These are phyloP conservation scores for Enteromius unitaeniatus DNA, from an alignment of 2,797 vertebrate genomes.

Conservation along the genomic window DNA sequence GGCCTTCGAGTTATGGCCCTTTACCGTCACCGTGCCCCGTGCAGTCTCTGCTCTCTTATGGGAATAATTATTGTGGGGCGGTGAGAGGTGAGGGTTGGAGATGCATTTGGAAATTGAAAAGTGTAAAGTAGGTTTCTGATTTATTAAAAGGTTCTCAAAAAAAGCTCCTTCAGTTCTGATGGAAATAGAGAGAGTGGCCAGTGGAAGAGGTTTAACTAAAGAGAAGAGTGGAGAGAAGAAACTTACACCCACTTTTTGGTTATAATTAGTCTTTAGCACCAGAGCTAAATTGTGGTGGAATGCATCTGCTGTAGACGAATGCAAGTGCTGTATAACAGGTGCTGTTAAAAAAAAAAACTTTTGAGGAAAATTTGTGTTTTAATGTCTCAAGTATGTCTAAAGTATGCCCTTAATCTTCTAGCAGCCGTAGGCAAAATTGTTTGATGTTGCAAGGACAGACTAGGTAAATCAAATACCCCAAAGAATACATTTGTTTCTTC, in stretches of 20 bases:
- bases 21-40: slow-evolving; percentile 65
- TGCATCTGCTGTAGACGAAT: background rate
- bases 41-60: slow-evolving; percentile 58
- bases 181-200: background rate
- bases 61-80: slow-evolving; percentile 50
- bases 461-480: background rate
- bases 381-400: slow-evolving; percentile 10
- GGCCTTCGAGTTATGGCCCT: slow-evolving; percentile 68
- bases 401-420: background rate
- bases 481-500: background rate
- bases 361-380: background rate
- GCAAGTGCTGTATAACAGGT: background rate
- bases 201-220: slow-evolving; percentile 20
- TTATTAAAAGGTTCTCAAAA: slow-evolving; percentile 40
- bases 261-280: background rate
- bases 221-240: background rate
- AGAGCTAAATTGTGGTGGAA: background rate
- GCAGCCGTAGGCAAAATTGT: background rate
- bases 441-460: background rate
- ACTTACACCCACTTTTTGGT: background rate
- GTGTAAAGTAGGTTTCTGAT: slow-evolving; percentile 56
- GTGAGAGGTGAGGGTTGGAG: slow-evolving; percentile 59
- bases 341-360: background rate
- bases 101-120: slow-evolving; percentile 80
- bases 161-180: slow-evolving; percentile 36